Conservation (phyloP, 2,888 invertebrate genomes). For the Globia sparganii region DNA sequence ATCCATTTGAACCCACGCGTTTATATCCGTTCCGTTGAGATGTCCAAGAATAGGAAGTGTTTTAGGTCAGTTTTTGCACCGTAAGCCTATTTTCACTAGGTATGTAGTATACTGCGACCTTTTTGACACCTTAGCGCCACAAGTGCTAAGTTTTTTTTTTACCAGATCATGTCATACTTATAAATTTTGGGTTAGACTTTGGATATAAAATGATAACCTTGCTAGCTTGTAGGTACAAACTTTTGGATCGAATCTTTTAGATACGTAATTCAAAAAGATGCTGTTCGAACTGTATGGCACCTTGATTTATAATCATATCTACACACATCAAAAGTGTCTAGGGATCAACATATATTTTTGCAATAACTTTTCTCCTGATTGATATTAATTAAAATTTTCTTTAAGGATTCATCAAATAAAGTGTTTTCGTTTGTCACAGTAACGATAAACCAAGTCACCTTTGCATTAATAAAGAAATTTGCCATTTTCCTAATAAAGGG, state of each 20-base stretch:
- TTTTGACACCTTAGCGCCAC: not conserved
- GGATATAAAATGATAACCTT: not conserved
- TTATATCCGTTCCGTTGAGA: slow-evolving; percentile 25
- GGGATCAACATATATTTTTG: too few relatives aligned
- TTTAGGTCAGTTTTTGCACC: slow-evolving; percentile 28
- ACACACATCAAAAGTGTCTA: too few relatives aligned
- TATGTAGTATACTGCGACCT: not conserved
- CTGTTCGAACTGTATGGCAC: not conserved
- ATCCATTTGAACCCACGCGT: slow-evolving; percentile 36
- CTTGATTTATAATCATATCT: not conserved
- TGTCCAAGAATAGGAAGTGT: slow-evolving; percentile 28
- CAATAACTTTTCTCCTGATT: too few relatives aligned
- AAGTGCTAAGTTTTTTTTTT: not conserved
- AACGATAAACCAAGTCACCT: too few relatives aligned
- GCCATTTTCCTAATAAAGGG: too few relatives aligned
- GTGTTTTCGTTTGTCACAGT: too few relatives aligned
- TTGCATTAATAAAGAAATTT: too few relatives aligned
- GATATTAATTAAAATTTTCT: too few relatives aligned
- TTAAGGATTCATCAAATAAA: too few relatives aligned
- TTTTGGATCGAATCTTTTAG: not conserved
- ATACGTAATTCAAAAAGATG: slow-evolving; percentile 1
- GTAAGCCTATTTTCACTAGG: slow-evolving; percentile 3
- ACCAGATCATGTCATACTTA: not conserved
- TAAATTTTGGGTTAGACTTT: not conserved
- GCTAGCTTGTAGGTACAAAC: not conserved